Percentiles rank a stretch among this genome's conserved stretches.
Evolutionary conservation across 37 sponge, comb jelly and placozoan species (phyloP).

Genomic region (Theonella swinhoei): DNA sequence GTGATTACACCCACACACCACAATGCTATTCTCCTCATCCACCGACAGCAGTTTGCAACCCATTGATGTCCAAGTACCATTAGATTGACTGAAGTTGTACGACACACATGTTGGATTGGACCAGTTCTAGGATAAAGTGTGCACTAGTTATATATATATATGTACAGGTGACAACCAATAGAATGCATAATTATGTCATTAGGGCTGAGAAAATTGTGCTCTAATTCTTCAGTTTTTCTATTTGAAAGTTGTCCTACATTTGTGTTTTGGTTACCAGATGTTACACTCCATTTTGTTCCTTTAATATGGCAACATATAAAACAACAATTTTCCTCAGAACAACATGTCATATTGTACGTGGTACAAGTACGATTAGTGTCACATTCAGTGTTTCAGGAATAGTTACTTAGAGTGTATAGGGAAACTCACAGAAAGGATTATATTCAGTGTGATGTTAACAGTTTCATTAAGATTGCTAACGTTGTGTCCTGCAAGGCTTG

Average conservation of each 20-base stretch:
- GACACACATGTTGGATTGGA: conserved; percentile 53
- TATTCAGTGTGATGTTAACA: conserved; percentile 21
- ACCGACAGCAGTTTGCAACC: conserved; percentile 24
- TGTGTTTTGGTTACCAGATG: no score
- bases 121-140: conserved; percentile 25
- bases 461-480: conserved; percentile 2
- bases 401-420: no score
- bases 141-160: neutral
- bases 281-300: no score
- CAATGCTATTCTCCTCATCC: conserved; percentile 8
- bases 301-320: no score
- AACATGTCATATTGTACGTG: no score
- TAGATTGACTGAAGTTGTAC: conserved; percentile 50
- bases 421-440: neutral
- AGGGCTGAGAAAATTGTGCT: neutral
- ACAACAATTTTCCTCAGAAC: no score
- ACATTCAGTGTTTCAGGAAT: no score
- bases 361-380: no score
- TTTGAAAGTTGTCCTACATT: no score
- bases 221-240: conserved; percentile 6
- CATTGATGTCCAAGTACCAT: conserved; percentile 40
- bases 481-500: conserved; percentile 10
- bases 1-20: conserved; percentile 60
- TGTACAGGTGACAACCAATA: neutral
- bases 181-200: conserved; percentile 11